Base-by-base conservation (phyloP, 2,113 vertebrate species). In the Fulmarus glacialis region DNA sequence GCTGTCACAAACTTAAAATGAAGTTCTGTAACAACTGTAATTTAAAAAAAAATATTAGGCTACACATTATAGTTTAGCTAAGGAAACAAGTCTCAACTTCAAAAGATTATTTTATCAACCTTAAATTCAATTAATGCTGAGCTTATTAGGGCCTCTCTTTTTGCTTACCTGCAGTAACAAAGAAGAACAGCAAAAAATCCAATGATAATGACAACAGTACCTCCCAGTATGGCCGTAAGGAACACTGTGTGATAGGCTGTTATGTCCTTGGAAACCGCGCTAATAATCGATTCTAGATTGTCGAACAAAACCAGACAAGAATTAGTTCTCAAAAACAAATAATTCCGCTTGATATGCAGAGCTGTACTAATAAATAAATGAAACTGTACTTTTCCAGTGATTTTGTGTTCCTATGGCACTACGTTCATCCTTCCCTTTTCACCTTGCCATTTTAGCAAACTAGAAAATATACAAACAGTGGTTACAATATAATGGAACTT, bases 111-210 rank as follows among this genome's bases (percentile, higher is more conserved):
- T 94, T 66, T 50, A 58, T 85, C 32, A 80, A 74, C 30, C 15
- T 67, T 29, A 78, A 87, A 82, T 45, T 55, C 36, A 7, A 81
- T 21, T 71, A 16, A 71, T 11, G 27, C 42, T 23, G 9, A 95
- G n/a, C 20, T 58, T 26, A n/a, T 34, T 56, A 64, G 9, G 89
- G 45, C 10, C 52, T 48, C 29, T 77, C 20, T 48, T 68, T 95
- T 79, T 40, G 92, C 98, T 98, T 98, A 99, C 99, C 99, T 98
- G 98, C 99, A 99, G 89, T 99, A 99, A 98, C 99, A 99, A 91
- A 99, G 98, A 67, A 99, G 98, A 92, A 99, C 96, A 90, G 98
- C 98, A 78, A 99, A 98, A 96, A 99, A 99, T 72, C 98, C 99
- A 60, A 99, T 83, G 70, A 99, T 98, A n/a, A 99, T 97, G 72